Base-by-base conservation (phyloP, 1,140 invertebrate genomes). In the Stegodyphus mimosarum region DNA sequence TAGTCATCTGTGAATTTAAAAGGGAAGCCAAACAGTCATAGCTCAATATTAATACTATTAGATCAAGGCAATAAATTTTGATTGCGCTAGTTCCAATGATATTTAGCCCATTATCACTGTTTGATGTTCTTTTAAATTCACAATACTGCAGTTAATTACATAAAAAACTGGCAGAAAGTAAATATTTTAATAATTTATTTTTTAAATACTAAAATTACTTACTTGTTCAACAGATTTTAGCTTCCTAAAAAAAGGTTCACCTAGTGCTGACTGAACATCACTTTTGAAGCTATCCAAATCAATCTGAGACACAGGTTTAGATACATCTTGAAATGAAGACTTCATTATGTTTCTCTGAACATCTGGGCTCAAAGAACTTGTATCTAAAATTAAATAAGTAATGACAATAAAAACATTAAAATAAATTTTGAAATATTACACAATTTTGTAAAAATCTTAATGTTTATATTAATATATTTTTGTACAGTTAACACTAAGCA, bases 241-340 rank as follows among this genome's bases (percentile, higher is more conserved):
- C 64, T 86, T 86, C 17, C 69, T 77, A 50, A 86, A 86, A n/a
- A 86, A 86, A 9, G 83, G 67, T 9, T 86, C 83, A 9, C 70
- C 75, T 7, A 86, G 15, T 52, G 75, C 73, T 15, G 74, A 72
- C 72, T 86, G 76, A 6, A 86, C 83, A 64, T 86, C 83, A 52
- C 15, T 86, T 73, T 86, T 86, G 49, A 86, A 78, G 13, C 52
- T 66, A 18, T 86, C 83, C 50, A 86, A 86, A 52, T 86, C 83
- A 72, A 78, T 78, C 13, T 77, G 83, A 52, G 74, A 33, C 10
- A 67, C 48, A 17, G 33, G 60, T 76, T 15, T 55, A 53, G 48
- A 50, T 13, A 63, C 48, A 13, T 83, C 55, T 51, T 49, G 71
- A 73, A 33, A 33, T 33, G 33, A 33, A 33, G 33, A 33, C 33